Evolutionary conservation across 2,888 invertebrate genomes (phyloP).

Genomic region (Drosophila meridiana): DNA sequence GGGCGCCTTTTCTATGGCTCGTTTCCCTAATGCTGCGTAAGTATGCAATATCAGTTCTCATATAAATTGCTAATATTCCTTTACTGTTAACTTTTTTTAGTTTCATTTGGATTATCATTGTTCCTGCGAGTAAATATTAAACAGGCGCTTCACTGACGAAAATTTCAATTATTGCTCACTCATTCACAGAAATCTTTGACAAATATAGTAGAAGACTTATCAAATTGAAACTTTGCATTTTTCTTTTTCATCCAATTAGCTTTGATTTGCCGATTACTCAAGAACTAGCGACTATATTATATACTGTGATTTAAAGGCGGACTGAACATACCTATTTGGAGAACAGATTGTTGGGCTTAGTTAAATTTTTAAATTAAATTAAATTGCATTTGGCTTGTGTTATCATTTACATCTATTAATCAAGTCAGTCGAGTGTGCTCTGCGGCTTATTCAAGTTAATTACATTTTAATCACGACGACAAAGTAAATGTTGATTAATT

Average conservation of each 20-base stretch:
- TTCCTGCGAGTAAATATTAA: constrained; percentile 60
- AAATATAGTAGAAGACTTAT: not conserved
- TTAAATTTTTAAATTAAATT: not conserved
- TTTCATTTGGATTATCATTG: constrained; percentile 65
- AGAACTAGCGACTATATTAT: not conserved
- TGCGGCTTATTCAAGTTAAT: constrained; percentile 49
- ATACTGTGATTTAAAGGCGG: not conserved
- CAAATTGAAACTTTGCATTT: not conserved
- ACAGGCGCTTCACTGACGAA: constrained; percentile 40
- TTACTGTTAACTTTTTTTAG: constrained; percentile 30
- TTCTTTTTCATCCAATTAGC: not conserved
- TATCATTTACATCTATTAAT: constrained; percentile 30
- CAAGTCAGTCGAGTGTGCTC: constrained; percentile 32
- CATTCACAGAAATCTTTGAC: not conserved
- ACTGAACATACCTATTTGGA: not conserved
- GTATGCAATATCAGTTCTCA: not conserved
- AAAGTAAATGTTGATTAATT: constrained; percentile 57
- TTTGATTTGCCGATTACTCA: not conserved
- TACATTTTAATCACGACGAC: constrained; percentile 49
- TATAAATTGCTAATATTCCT: not conserved
- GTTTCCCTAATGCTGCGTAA: constrained; percentile 87
- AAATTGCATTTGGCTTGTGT: not conserved
- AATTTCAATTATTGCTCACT: not conserved
- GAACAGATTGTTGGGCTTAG: not conserved
- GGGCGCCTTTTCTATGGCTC: constrained; percentile 90